These are phyloP conservation scores for Pristis pectinata DNA, from an alignment of 2,797 vertebrate genomes.

Conservation along the genomic window DNA sequence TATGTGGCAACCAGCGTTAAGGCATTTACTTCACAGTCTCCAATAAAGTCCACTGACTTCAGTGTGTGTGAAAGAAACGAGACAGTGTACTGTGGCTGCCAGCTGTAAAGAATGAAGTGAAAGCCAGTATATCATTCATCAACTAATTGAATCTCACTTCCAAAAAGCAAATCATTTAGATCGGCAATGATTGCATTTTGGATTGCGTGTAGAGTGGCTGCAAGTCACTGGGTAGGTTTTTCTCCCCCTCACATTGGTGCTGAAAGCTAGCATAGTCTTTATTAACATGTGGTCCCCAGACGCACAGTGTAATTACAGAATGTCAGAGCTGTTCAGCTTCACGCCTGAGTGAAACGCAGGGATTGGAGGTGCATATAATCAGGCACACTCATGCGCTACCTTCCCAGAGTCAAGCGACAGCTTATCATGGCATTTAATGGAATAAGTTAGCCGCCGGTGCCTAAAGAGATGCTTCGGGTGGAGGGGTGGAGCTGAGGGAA, in stretches of 20 bases:
- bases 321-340: slow-evolving; percentile 22
- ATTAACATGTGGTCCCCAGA: neutral
- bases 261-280: neutral
- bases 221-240: neutral
- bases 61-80: neutral
- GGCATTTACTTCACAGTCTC: neutral
- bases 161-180: slow-evolving; percentile 14
- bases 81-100: neutral
- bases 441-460: neutral
- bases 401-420: neutral
- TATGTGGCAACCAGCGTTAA: neutral
- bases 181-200: neutral
- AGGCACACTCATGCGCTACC: neutral
- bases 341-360: neutral
- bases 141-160: slow-evolving; percentile 3
- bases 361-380: neutral
- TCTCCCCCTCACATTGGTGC: neutral
- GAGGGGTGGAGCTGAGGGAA: too few species aligned
- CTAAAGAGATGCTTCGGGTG: too few species aligned
- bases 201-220: neutral
- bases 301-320: slow-evolving; percentile 20
- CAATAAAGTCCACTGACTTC: neutral
- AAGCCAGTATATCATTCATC: neutral
- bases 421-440: neutral
- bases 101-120: slow-evolving; percentile 18